Base-by-base conservation (phyloP, 1,140 invertebrate genomes). In the Bombus pascuorum region DNA sequence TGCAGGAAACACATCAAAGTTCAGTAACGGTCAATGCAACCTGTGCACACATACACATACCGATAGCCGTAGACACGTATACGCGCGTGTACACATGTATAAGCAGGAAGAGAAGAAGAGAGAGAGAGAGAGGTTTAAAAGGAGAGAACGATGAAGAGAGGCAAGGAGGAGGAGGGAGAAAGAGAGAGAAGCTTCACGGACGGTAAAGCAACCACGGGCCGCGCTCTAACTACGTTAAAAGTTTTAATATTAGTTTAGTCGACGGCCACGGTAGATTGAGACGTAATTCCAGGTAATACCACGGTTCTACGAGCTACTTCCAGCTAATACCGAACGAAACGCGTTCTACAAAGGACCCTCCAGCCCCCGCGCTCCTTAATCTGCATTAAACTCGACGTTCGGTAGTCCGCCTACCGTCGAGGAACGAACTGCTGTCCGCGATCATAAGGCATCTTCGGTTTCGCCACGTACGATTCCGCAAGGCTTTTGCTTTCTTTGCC, bases 241-340 rank as follows among this genome's bases (percentile, higher is more conserved):
- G 93, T 95, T 95, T 95, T 95, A 95, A 95, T 95, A 95, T 95
- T 95, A 95, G 94, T 95, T 95, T 95, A 95, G 95, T 95, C 94
- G 93, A 95, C 94, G 94, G 94, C 94, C 94, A 95, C 92, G 95
- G 94, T 95, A 95, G 94, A 95, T 95, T 95, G 94, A 95, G 95
- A 95, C 94, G 94, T 95, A 95, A 95, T 95, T 95, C 92, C 95
- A 95, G 94, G 94, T 95, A 95, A 95, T 95, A 95, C 94, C 93
- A 93, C 92, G 92, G 91, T 94, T 94, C 94, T 93, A 93, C 92
- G 93, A 94, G 94, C 94, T 95, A 94, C 93, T 95, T 94, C 92
- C 91, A 94, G 93, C 93, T 93, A 94, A 94, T 94, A 94, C 93
- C 93, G 93, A 94, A 94, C 93, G 93, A 95, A 93, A 94, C 93